These are phyloP conservation scores for Sarcoramphus papa DNA, from an alignment of 2,797 vertebrate genomes.

Conservation along the genomic window DNA sequence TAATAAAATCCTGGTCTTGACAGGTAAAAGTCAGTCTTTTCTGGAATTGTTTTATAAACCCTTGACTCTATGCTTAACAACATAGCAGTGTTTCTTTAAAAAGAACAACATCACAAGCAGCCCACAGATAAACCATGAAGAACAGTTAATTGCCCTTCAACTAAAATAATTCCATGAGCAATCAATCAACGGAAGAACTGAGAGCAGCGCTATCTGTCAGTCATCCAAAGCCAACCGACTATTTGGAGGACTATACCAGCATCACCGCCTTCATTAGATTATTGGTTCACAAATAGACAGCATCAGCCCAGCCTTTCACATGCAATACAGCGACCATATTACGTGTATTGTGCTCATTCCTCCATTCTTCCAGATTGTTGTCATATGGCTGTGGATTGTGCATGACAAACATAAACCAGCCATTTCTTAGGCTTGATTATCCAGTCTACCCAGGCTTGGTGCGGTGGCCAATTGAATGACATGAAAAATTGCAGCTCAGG, in stretches of 20 bases:
- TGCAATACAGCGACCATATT: background rate
- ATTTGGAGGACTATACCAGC: background rate
- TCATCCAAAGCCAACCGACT: background rate
- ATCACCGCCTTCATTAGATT: background rate
- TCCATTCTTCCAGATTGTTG: background rate
- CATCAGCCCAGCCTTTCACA: background rate
- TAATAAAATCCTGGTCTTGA: background rate
- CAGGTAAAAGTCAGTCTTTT: background rate
- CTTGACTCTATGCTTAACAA: background rate
- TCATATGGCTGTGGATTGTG: background rate
- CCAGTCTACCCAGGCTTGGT: background rate
- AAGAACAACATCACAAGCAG: background rate
- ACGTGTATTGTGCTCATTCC: background rate
- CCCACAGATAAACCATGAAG: background rate
- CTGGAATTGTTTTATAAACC: background rate
- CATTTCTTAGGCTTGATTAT: background rate
- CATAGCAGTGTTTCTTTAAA: background rate
- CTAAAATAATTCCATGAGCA: background rate
- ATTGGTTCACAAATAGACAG: background rate
- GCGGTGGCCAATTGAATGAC: background rate
- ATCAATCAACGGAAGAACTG: background rate
- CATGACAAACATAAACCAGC: background rate
- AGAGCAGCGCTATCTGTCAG: background rate
- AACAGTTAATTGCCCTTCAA: conserved; percentile 3
- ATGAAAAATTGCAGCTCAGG: background rate